Evolutionary conservation across 2,888 invertebrate genomes (phyloP).

Genomic region (Caenorhabditis plicata): DNA sequence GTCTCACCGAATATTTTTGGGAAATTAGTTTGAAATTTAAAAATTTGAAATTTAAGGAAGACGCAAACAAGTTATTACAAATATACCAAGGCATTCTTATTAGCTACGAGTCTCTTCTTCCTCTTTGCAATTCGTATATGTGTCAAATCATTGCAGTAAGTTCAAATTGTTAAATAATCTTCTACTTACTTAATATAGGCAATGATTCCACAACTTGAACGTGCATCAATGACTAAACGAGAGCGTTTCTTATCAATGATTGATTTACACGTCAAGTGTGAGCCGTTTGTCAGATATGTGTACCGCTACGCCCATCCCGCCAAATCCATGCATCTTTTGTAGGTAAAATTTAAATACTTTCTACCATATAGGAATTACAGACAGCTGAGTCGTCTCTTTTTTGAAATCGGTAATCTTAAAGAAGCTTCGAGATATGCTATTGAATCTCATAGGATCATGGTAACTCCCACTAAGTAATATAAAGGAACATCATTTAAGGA

Average conservation of each 20-base stretch:
- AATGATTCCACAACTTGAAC: slow-evolving; percentile 22
- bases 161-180: neutral
- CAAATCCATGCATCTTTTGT: slow-evolving; percentile 32
- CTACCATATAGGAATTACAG: slow-evolving; percentile 4
- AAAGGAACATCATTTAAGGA: no score
- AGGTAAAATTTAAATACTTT: neutral
- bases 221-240: slow-evolving; percentile 19
- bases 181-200: neutral
- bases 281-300: slow-evolving; percentile 31
- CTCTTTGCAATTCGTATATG: slow-evolving; percentile 30
- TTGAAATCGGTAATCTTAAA: slow-evolving; percentile 17
- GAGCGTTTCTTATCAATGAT: slow-evolving; percentile 15
- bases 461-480: no score
- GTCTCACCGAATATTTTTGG: no score
- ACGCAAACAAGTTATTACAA: slow-evolving; percentile 21
- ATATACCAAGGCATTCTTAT: slow-evolving; percentile 19
- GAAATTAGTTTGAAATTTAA: no score
- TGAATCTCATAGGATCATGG: slow-evolving; percentile 35
- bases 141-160: slow-evolving; percentile 25
- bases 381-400: slow-evolving; percentile 23
- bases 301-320: slow-evolving; percentile 35
- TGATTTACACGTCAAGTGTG: slow-evolving; percentile 26
- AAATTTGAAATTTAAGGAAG: slow-evolving; percentile 2
- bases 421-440: slow-evolving; percentile 28
- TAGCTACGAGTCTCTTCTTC: slow-evolving; percentile 22